A percentile compares a stretch with the other conserved stretches of the same genome.
These are phyloP conservation scores for Hippolais icterina DNA, from an alignment of 2,113 vertebrate genomes.

Conservation along the genomic window DNA sequence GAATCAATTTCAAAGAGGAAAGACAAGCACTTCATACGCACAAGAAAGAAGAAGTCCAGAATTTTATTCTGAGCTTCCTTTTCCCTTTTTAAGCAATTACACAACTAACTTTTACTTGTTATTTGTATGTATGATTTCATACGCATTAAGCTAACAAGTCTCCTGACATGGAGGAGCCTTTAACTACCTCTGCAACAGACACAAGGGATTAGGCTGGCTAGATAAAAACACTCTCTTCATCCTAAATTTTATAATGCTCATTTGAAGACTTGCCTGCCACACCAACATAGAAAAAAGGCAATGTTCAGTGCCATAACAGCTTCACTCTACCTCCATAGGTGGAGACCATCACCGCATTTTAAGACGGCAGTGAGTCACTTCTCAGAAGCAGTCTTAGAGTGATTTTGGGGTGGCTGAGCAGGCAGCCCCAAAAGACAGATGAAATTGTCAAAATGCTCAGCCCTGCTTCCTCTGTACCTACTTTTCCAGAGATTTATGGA, in stretches of 20 bases:
- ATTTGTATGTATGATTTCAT: neutral
- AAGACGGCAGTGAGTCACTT: neutral
- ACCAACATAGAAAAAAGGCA: neutral
- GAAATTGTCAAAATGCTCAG: neutral
- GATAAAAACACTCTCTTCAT: neutral
- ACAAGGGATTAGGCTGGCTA: neutral
- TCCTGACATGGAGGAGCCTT: neutral
- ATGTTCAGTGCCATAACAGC: neutral
- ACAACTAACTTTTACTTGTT: neutral
- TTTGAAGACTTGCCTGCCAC: neutral
- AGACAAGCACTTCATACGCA: neutral
- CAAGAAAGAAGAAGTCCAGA: neutral
- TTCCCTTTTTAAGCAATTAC: neutral
- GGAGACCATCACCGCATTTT: neutral
- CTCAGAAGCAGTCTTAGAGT: neutral
- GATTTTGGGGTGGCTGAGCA: accelerated
- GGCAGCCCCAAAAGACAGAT: neutral
- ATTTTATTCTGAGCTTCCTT: neutral
- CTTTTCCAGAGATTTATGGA: neutral
- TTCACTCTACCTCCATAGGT: accelerated
- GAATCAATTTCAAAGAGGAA: neutral
- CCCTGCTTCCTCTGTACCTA: neutral
- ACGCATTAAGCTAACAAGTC: neutral
- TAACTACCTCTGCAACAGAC: neutral
- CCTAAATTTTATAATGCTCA: neutral